Conservation (phyloP, 2,113 vertebrate species). For the Scortum barcoo region DNA sequence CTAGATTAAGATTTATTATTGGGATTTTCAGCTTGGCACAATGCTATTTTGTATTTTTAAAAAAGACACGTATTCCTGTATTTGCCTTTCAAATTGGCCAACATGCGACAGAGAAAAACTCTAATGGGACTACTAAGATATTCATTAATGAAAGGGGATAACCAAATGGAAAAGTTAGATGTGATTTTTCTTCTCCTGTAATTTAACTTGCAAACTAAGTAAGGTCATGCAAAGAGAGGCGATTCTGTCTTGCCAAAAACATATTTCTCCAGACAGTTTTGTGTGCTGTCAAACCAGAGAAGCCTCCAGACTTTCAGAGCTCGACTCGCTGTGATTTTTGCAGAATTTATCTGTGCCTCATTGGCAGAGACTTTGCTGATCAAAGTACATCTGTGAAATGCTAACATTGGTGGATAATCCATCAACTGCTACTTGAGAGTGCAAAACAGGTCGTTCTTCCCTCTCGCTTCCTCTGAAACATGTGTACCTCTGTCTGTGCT, state of each 20-base stretch:
- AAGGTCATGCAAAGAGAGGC: not conserved
- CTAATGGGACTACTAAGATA: not conserved
- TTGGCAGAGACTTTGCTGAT: constrained; percentile 6
- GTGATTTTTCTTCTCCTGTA: not conserved
- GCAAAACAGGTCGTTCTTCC: constrained; percentile 28
- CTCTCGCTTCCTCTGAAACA: constrained; percentile 42
- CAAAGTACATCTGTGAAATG: not conserved
- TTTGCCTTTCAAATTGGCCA: not conserved
- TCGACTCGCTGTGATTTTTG: not conserved
- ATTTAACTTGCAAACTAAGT: not conserved
- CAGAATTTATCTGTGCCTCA: not conserved
- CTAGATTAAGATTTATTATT: not conserved
- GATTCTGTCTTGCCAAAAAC: not conserved
- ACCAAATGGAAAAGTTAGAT: not conserved
- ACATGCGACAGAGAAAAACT: not conserved
- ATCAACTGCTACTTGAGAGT: constrained; percentile 12
- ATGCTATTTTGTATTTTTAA: constrained; percentile 19
- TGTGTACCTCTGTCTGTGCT: constrained; percentile 35
- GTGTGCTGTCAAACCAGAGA: constrained; percentile 8
- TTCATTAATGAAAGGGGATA: not conserved
- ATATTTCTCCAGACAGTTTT: constrained; percentile 22
- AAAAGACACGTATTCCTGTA: not conserved
- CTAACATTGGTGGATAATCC: not conserved
- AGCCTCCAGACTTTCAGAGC: not conserved
- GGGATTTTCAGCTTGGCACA: not conserved